These are phyloP conservation scores for Microcebus griseorufus DNA, from an alignment of 2,113 vertebrate species.

Conservation along the genomic window DNA sequence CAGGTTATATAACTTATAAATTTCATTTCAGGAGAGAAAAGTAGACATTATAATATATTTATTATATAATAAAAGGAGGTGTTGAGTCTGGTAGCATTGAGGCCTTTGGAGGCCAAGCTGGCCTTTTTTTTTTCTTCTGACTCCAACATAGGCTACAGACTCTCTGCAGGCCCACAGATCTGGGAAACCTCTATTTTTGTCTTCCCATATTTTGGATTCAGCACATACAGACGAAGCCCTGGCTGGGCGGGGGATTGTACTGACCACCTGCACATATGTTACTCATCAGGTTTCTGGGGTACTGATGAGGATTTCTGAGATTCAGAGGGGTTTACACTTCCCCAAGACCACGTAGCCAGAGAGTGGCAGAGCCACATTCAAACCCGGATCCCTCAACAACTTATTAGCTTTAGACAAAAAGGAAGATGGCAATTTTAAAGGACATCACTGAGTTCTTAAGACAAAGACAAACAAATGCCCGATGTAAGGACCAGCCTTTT, in stretches of 20 bases:
- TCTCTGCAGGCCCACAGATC: not conserved
- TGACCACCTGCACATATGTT: too few relatives aligned
- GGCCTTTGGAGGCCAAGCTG: not conserved
- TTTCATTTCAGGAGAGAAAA: slow-evolving; percentile 14
- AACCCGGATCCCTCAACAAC: not conserved
- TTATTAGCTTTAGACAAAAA: not conserved
- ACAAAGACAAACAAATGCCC: not conserved
- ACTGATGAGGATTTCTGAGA: not conserved
- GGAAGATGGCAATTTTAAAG: not conserved
- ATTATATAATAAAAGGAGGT: not conserved
- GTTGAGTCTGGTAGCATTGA: not conserved
- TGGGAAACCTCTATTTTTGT: not conserved
- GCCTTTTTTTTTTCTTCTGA: not conserved
- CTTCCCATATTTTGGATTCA: too few relatives aligned
- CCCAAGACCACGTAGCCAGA: not conserved
- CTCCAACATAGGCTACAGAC: not conserved
- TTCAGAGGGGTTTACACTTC: not conserved
- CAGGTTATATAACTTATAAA: not conserved
- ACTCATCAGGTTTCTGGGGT: too few relatives aligned
- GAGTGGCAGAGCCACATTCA: slow-evolving; percentile 1
- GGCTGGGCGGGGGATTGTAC: too few relatives aligned
- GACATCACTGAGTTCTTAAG: not conserved
- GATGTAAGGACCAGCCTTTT: not conserved
- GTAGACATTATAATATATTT: not conserved
- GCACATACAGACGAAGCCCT: too few relatives aligned